Conservation (phyloP, 2,888 invertebrate species). For the Habrosyne pyritoides region DNA sequence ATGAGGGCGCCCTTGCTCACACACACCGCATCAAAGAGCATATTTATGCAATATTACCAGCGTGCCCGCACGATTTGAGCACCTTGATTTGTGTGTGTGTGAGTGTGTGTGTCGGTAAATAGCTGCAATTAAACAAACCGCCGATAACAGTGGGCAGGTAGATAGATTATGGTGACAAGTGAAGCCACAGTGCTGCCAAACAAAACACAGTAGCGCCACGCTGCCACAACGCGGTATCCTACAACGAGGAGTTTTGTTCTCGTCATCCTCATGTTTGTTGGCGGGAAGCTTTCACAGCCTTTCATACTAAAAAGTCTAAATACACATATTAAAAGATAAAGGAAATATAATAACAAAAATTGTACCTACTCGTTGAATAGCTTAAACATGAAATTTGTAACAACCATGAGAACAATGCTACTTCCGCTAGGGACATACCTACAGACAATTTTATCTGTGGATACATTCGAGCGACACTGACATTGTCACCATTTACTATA, state of each 20-base stretch:
- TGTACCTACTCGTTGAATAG: not conserved
- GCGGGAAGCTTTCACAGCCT: too few species aligned
- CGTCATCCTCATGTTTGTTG: too few species aligned
- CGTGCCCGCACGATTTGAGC: too few species aligned
- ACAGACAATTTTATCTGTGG: not conserved
- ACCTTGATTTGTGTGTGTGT: too few species aligned
- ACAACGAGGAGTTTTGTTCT: too few species aligned
- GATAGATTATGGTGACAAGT: not conserved
- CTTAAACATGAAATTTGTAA: not conserved
- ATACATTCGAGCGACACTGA: not conserved
- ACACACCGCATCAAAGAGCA: not conserved
- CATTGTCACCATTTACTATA: not conserved
- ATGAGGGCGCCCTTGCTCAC: not conserved
- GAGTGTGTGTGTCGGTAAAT: not conserved
- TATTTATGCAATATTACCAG: too few species aligned
- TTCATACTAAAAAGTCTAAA: too few species aligned
- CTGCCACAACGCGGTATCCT: too few species aligned
- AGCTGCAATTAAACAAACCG: slow-evolving; percentile 12
- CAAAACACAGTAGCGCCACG: not conserved
- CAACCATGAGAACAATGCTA: not conserved
- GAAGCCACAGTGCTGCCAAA: not conserved
- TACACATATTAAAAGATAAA: too few species aligned
- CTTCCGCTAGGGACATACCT: not conserved
- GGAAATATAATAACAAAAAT: too few species aligned
- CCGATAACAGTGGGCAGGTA: slow-evolving; percentile 6